Evolutionary conservation across 1,140 invertebrate genomes (phyloP).

Genomic region (Macrostomum lignano): DNA sequence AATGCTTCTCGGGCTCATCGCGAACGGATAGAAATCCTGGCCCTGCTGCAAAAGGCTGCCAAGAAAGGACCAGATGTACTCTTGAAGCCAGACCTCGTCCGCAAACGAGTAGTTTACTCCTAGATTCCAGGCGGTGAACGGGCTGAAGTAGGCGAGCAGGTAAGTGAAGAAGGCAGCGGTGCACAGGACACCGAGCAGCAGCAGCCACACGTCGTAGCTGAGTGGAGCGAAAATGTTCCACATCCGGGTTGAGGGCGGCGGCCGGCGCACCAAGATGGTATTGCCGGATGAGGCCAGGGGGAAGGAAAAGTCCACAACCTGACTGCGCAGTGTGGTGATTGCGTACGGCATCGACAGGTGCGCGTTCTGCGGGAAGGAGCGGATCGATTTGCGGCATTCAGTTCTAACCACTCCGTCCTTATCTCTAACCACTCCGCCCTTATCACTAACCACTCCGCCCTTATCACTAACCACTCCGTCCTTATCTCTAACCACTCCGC

Average conservation of each 20-base stretch:
- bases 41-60: neutral
- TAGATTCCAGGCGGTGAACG: constrained; percentile 1
- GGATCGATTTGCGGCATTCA: no score
- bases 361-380: no score
- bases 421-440: no score
- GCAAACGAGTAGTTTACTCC: neutral
- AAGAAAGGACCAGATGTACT: neutral
- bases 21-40: constrained; percentile 1
- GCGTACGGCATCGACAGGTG: neutral
- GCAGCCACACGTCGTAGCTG: neutral
- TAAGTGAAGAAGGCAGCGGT: neutral
- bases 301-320: neutral
- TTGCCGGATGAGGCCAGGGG: neutral
- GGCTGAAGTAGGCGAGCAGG: neutral
- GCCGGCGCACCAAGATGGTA: neutral
- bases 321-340: neutral
- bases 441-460: no score
- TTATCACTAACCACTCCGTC: no score
- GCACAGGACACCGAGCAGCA: neutral
- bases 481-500: no score
- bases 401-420: no score
- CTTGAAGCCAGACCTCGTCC: neutral
- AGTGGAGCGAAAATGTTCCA: neutral
- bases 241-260: neutral
- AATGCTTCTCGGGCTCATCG: constrained; percentile 1